Evolutionary conservation across 2,797 vertebrate genomes (phyloP).

Genomic region (Melanitta fusca): DNA sequence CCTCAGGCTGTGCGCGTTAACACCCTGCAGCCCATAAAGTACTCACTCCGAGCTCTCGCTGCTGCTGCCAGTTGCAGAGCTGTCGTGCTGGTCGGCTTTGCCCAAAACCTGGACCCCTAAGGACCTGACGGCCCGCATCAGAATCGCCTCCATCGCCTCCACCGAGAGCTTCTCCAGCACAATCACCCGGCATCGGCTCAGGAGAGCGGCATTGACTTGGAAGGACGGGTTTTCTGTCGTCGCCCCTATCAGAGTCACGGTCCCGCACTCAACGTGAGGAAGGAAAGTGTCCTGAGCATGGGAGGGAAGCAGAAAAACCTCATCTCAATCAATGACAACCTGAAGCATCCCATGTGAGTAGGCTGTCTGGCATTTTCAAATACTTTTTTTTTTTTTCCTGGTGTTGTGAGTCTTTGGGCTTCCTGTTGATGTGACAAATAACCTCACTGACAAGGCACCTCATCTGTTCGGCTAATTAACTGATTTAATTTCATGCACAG

Average conservation of each 20-base stretch:
- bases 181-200: conserved; percentile 95
- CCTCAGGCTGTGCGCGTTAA: conserved; percentile 75
- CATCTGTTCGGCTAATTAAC: not conserved
- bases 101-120: conserved; percentile 86
- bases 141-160: conserved; percentile 87
- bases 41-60: conserved; percentile 86
- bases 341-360: conserved; percentile 85
- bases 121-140: conserved; percentile 84
- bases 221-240: conserved; percentile 99
- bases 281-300: conserved; percentile 96
- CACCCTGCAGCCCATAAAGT: conserved; percentile 78
- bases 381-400: not conserved
- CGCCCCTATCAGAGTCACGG: conserved; percentile 90
- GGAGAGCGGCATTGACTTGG: conserved; percentile 93
- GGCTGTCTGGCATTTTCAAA: not conserved
- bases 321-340: conserved; percentile 80
- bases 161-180: conserved; percentile 93
- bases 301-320: conserved; percentile 89
- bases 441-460: not conserved
- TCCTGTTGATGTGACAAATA: not conserved
- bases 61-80: conserved; percentile 61
- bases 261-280: conserved; percentile 96
- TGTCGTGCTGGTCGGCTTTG: conserved; percentile 60
- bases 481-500: not conserved
- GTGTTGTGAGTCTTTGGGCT: not conserved